A percentile compares a stretch with the other conserved stretches of the same genome.
phyloP scores from a whole-genome alignment of 2,797 vertebrate species.

The Mastacembelus armatus region DNA sequence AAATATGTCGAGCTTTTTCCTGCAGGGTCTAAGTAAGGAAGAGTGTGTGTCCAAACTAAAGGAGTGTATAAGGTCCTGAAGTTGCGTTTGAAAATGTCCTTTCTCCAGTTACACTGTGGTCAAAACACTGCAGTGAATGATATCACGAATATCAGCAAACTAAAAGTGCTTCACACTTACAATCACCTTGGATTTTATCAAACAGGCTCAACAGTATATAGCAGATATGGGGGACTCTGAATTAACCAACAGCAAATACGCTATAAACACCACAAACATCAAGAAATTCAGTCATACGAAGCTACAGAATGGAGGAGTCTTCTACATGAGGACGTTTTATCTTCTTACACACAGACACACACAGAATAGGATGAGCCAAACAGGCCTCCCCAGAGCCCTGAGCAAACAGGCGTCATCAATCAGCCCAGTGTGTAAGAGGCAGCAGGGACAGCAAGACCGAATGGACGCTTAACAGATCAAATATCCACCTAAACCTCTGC shows the following conservation, averaged over 20 bases:
- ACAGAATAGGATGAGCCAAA: constrained; percentile 21
- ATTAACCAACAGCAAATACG: not conserved
- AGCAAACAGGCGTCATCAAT: constrained; percentile 77
- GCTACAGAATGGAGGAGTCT: constrained; percentile 21
- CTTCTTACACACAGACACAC: constrained; percentile 35
- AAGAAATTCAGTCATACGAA: constrained; percentile 19
- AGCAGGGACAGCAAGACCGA: constrained; percentile 65
- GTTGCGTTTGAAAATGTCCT: not conserved
- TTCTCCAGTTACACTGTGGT: not conserved
- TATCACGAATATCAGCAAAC: not conserved
- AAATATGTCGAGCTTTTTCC: no score
- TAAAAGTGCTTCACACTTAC: no score
- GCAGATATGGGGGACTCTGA: not conserved
- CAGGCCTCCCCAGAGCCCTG: constrained; percentile 47
- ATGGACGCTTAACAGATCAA: constrained; percentile 70
- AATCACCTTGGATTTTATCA: not conserved
- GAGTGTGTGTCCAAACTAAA: not conserved
- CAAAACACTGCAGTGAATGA: not conserved
- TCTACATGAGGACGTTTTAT: constrained; percentile 36
- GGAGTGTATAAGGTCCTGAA: not conserved
- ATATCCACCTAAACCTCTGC: constrained; percentile 66
- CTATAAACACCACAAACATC: no score
- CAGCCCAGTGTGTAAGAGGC: constrained; percentile 64
- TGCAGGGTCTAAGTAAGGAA: not conserved
- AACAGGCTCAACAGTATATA: not conserved